These are phyloP conservation scores for Chaetops frenatus DNA, from an alignment of 2,113 vertebrate species.

Conservation along the genomic window DNA sequence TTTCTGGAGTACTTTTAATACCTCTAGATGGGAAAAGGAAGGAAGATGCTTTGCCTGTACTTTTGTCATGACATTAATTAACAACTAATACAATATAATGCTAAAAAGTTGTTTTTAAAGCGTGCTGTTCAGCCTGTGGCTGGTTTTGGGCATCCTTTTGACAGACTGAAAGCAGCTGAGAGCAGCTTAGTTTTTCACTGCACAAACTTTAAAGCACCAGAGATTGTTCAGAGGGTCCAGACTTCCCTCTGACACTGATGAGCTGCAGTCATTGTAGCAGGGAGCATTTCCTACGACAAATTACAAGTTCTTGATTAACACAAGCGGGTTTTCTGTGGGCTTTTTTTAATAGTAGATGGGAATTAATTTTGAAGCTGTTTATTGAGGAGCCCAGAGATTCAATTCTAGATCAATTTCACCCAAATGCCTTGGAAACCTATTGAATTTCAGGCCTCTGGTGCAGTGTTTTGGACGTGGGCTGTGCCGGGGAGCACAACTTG, in stretches of 20 bases:
- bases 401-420: neutral
- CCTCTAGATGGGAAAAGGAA: rapidly evolving
- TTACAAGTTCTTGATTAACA: neutral
- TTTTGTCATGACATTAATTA: rapidly evolving
- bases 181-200: neutral
- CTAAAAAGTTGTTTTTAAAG: rapidly evolving
- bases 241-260: rapidly evolving
- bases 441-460: neutral
- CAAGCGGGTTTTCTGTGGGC: rapidly evolving
- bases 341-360: neutral
- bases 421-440: rapidly evolving
- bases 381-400: neutral
- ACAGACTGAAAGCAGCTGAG: neutral
- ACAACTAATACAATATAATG: rapidly evolving
- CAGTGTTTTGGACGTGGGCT: rapidly evolving
- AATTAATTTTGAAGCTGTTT: neutral
- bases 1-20: neutral
- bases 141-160: neutral
- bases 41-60: neutral
- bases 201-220: neutral
- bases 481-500: rapidly evolving
- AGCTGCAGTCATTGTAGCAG: neutral
- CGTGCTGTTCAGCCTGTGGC: neutral
- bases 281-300: rapidly evolving
- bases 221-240: neutral